Conservation (phyloP, 2,888 invertebrate genomes). For the Heliconius hortense region DNA sequence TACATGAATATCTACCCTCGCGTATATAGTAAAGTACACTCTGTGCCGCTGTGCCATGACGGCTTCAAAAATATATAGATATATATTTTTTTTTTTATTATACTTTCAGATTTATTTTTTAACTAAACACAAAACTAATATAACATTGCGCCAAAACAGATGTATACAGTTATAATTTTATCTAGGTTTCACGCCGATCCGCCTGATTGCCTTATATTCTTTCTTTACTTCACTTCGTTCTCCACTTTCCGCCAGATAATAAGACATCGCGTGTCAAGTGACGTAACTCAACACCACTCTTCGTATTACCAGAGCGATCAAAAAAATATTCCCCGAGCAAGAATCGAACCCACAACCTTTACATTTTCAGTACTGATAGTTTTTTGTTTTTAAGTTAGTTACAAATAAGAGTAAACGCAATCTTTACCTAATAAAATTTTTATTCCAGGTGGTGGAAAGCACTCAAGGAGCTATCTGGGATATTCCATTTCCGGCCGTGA, state of each 20-base stretch:
- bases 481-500: slow-evolving; percentile 85
- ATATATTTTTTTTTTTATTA: no score
- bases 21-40: no score
- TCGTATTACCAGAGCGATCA: no score
- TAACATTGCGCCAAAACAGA: no score
- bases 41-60: no score
- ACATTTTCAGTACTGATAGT: background rate
- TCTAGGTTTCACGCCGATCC: no score
- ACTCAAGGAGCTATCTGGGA: slow-evolving; percentile 85
- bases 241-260: background rate
- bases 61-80: no score
- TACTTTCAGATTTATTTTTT: no score
- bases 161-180: no score
- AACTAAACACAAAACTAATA: no score
- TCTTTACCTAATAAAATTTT: background rate
- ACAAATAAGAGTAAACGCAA: background rate
- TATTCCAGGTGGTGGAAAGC: slow-evolving; percentile 77
- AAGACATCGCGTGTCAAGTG: background rate
- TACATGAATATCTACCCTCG: no score
- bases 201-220: no score
- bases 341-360: background rate
- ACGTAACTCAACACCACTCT: background rate
- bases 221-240: background rate
- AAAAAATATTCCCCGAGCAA: background rate
- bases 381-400: background rate